phyloP scores from a whole-genome alignment of 2,797 vertebrate species.

The Gymnoscopelus braueri region DNA sequence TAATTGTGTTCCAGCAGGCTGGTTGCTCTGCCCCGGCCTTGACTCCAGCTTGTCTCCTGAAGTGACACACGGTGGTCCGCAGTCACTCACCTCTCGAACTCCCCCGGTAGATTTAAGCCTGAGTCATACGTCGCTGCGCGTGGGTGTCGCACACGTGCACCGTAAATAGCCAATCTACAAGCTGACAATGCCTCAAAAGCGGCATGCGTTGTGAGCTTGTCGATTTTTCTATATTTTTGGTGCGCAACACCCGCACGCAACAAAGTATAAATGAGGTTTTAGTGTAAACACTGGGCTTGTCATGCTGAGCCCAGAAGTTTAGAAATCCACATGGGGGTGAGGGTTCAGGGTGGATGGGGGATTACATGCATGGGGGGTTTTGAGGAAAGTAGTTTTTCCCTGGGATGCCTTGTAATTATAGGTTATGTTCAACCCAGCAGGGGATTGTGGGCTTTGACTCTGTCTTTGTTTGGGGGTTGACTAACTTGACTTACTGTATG shows the following conservation, averaged over 20 bases:
- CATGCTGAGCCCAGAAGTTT: constrained; percentile 50
- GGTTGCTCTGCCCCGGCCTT: constrained; percentile 37
- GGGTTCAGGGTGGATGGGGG: constrained; percentile 20
- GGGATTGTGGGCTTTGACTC: constrained; percentile 10
- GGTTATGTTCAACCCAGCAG: constrained; percentile 36
- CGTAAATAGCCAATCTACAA: too few species aligned
- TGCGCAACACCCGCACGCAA: too few species aligned
- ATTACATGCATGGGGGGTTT: constrained; percentile 18
- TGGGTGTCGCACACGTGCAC: too few species aligned
- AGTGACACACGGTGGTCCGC: constrained; percentile 47
- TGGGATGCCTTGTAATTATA: constrained; percentile 53
- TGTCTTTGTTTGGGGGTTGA: constrained; percentile 17
- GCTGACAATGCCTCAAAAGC: too few species aligned
- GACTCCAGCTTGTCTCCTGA: constrained; percentile 45
- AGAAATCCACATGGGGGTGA: constrained; percentile 39
- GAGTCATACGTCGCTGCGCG: too few species aligned
- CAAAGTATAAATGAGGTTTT: constrained; percentile 52
- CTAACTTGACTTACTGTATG: too few species aligned
- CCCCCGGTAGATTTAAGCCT: constrained; percentile 31
- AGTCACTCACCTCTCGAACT: constrained; percentile 36
- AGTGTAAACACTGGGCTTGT: constrained; percentile 54
- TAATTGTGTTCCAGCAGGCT: constrained; percentile 46
- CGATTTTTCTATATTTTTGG: too few species aligned
- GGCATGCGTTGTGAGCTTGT: too few species aligned
- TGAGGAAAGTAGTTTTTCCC: constrained; percentile 36